Base-by-base conservation (phyloP, 2,888 invertebrate species). In the Sipunculus nudus region DNA sequence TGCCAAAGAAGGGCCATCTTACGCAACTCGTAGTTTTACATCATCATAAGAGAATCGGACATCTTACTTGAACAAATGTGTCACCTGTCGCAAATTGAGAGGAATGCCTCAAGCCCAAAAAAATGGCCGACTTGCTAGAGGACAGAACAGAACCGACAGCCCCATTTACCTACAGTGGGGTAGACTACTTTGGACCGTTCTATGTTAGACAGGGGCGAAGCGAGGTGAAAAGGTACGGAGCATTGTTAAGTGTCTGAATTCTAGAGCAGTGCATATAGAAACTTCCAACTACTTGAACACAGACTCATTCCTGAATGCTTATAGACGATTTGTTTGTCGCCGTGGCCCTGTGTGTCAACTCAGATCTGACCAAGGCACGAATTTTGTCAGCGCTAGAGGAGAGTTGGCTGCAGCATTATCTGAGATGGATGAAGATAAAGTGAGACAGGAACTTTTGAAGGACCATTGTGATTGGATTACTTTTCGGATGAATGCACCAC, bases 131-230 rank as follows among this genome's bases (percentile, higher is more conserved):
- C 26, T 64, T 82, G 10, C 81, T 83, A 1, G 16, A 29, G 4
- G 68, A 74, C 4, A 58, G 84, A 54, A 68, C 80, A 5, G 23
- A 23, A 26, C 46, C 53, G 31, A 53, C 46, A n/a, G 53, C 53
- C 10, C 52, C 58, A n/a, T 84, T 83, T 62, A 45, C 66, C 1
- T 61, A 74, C 43, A 55, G 64, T 21, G 81, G 78, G 10, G 46
- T 82, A 0, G 82, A 83, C 48, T 78, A 70, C n/a, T 75, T 73
- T 28, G 79, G 81, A 4, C 80, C 79, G 0, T 70, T 73, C 19
- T 60, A 65, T 19, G 54, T 79, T 1, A 63, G 67, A 26, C 71
- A 74, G 16, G 71, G 71, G 8, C 54, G 72, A 26, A 74, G 72
- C 29, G 65, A 64, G 16, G 48, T 68, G 2, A 79, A 81, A 38